These are phyloP conservation scores for Erannis defoliaria DNA, from an alignment of 2,888 invertebrate genomes.

Conservation along the genomic window DNA sequence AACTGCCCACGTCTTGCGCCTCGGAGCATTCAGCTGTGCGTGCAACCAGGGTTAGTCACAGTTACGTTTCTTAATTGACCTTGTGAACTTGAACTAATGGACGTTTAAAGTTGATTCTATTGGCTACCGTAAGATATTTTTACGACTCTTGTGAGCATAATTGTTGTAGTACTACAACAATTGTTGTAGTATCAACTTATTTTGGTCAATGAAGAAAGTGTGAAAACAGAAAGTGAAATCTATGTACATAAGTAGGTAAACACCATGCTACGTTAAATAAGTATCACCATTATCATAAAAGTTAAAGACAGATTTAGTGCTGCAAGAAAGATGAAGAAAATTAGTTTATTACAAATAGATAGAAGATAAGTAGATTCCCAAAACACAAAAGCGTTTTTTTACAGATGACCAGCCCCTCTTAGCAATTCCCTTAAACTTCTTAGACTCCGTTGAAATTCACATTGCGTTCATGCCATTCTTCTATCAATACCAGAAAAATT, in stretches of 20 bases:
- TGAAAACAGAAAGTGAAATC: constrained; percentile 20
- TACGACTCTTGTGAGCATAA: too few relatives aligned
- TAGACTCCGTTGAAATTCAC: neutral
- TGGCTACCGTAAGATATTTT: too few relatives aligned
- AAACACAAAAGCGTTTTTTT: neutral
- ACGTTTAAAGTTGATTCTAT: too few relatives aligned
- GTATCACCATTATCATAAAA: neutral
- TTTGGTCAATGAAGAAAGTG: constrained; percentile 41
- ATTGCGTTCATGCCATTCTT: too few relatives aligned
- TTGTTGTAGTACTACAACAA: neutral
- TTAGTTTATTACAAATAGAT: neutral
- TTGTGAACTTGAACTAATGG: too few relatives aligned
- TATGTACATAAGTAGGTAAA: constrained; percentile 7
- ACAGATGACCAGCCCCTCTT: neutral
- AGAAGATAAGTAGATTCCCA: neutral
- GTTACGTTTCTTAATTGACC: constrained; percentile 39
- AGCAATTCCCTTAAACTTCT: neutral
- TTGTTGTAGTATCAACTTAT: neutral
- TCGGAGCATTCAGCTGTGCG: constrained; percentile 91
- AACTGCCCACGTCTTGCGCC: constrained; percentile 91
- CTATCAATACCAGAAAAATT: too few relatives aligned
- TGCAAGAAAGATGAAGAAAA: neutral
- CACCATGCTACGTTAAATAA: constrained; percentile 20
- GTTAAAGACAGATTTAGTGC: neutral
- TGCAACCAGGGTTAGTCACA: constrained; percentile 68